These are phyloP conservation scores for Cyrtodaria siliqua DNA, from an alignment of 2,888 invertebrate species.

Conservation along the genomic window DNA sequence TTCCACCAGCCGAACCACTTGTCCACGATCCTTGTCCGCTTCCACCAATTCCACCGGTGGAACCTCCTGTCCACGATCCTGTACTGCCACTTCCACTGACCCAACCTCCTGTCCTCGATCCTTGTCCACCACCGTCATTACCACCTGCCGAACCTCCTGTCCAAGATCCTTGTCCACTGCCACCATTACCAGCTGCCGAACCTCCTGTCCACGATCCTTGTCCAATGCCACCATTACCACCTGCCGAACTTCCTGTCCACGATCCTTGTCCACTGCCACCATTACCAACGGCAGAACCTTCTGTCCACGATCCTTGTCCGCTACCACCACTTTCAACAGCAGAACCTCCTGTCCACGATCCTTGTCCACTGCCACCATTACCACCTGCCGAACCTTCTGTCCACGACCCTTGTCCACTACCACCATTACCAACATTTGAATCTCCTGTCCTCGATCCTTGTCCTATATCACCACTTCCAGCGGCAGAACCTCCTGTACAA, in stretches of 20 bases:
- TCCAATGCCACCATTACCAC: no score
- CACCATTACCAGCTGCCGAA: not conserved
- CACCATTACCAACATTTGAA: not conserved
- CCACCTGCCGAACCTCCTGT: no score
- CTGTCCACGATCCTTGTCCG: conserved; percentile 5
- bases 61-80: no score
- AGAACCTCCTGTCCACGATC: not conserved
- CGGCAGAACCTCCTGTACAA: not conserved
- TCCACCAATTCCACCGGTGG: no score
- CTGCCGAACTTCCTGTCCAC: not conserved
- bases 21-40: no score
- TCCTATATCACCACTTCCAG: conserved; percentile 3
- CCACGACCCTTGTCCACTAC: not conserved
- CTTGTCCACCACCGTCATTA: no score
- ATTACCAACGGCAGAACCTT: not conserved
- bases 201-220: not conserved
- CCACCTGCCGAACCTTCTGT: not conserved
- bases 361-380: not conserved
- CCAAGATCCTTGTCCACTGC: not conserved
- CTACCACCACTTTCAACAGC: conserved; percentile 9
- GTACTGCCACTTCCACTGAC: no score
- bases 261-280: conserved; percentile 12
- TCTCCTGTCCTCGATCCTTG: conserved; percentile 1
- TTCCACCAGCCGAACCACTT: no score
- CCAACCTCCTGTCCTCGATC: no score